These are phyloP conservation scores for Ameiurus melas DNA, from an alignment of 2,113 vertebrate genomes.

Conservation along the genomic window DNA sequence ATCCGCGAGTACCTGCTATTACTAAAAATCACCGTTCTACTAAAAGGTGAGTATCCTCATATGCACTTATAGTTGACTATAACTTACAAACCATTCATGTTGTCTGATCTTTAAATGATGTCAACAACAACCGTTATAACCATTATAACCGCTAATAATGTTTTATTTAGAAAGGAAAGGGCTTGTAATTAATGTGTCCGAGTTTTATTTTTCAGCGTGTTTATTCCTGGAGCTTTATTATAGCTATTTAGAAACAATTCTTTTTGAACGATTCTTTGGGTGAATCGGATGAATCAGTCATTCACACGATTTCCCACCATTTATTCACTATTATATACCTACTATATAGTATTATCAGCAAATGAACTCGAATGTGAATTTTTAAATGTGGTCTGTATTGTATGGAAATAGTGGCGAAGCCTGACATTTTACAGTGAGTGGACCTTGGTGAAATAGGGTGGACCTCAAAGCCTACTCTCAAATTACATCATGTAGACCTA, in stretches of 20 bases:
- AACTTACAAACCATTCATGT: background rate
- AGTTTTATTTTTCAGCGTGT: background rate
- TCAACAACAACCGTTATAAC: background rate
- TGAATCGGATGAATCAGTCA: background rate
- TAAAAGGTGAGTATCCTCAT: conserved; percentile 68
- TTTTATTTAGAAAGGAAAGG: background rate
- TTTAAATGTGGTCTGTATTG: background rate
- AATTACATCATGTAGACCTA: no score
- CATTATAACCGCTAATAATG: background rate
- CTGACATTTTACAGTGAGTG: no score
- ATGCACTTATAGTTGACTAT: no score
- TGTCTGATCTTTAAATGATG: background rate
- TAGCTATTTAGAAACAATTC: background rate
- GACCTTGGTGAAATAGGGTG: no score
- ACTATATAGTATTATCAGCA: background rate
- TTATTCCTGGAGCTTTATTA: background rate
- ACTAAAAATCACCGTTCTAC: conserved; percentile 66
- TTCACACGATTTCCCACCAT: background rate
- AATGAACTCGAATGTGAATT: background rate
- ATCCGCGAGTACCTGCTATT: conserved; percentile 63
- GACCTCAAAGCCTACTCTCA: no score
- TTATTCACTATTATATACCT: background rate
- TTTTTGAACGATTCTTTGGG: background rate
- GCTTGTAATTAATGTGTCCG: background rate
- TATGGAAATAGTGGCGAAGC: background rate